Percentiles rank a stretch among this genome's conserved stretches.
Evolutionary conservation across 1,140 invertebrate species (phyloP).

Genomic region (Apolygus lucorum): DNA sequence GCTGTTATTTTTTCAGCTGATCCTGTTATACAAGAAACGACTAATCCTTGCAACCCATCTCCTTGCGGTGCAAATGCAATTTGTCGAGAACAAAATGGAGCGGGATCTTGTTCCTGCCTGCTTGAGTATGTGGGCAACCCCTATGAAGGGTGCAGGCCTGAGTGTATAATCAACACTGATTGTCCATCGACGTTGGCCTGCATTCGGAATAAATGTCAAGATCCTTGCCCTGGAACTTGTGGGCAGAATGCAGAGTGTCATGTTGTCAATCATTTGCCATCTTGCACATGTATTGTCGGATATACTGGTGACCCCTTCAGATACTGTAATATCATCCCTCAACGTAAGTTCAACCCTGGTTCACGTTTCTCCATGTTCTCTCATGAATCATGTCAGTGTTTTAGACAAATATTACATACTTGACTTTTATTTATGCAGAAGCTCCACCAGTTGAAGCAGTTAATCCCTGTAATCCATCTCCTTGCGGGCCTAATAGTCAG

Average conservation of each 20-base stretch:
- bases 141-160: conserved; percentile 52
- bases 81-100: conserved; percentile 66
- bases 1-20: conserved; percentile 34
- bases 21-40: conserved; percentile 33
- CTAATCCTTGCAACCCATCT: conserved; percentile 58
- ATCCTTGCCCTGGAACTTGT: conserved; percentile 54
- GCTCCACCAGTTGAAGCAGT: conserved; percentile 32
- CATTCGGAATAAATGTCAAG: conserved; percentile 55
- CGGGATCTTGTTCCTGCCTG: conserved; percentile 50
- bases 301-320: conserved; percentile 48
- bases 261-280: conserved; percentile 46
- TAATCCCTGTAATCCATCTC: conserved; percentile 55
- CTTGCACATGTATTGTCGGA: conserved; percentile 47
- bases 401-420: background rate
- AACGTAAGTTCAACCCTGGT: conserved; percentile 36
- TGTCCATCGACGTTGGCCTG: conserved; percentile 58
- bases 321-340: conserved; percentile 39
- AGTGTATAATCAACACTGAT: conserved; percentile 58
- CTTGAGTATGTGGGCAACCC: conserved; percentile 47
- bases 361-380: background rate
- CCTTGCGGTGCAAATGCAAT: conserved; percentile 72
- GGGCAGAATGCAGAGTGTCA: conserved; percentile 47
- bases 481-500: conserved; percentile 56
- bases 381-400: no score
- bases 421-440: background rate